Evolutionary conservation across 1,140 invertebrate genomes (phyloP), one percentile per base, ranked within the genome.

Genomic region (Diorhabda sublineata): DNA sequence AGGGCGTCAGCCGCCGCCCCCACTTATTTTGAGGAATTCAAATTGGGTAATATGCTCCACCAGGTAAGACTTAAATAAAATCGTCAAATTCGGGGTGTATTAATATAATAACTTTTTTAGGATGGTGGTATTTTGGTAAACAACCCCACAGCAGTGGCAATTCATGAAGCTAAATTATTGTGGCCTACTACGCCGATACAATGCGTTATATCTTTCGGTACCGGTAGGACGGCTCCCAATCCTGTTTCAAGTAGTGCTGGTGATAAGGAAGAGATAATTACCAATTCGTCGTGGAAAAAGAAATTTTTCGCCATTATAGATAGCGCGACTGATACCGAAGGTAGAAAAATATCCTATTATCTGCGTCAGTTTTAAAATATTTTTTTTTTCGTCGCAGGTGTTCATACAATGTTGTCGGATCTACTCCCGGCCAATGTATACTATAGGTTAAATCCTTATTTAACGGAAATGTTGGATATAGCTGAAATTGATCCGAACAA

Each of bases 1-100:
- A 83, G 95, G 77, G 95, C 95, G 6, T 96, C 94, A 5, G 92
- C 94, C 57, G 95, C 96, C 61, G 96, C 96, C 26, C 96, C 96
- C 2, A 93, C 92, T 0, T 96, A 96, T 83, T 98, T 96, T 83
- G 89, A 94, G 78, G 94, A 96, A 79, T 95, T 91, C 75, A 86
- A 87, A 73, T 82, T 92, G 11, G 89, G 88, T 64, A 89, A 91
- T 43, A 85, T 88, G 76, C 80, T 96, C 71, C 93, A 95, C 81
- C 92, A 95, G 83, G 92, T 93, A 80, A 82, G 81, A 2, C n/a
- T 52, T 52, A 52, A 52, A 52, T n/a, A 52, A 2, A 52, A 3
- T 4, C 26, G 26, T 26, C 26, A 26, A 26, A 26, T 26, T 26
- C 26, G 26, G 26, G 26, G 26, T 52, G 6, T 52, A 52, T 52